These are phyloP conservation scores for Priocnemis perturbator DNA, from an alignment of 2,888 invertebrate species.

Conservation along the genomic window DNA sequence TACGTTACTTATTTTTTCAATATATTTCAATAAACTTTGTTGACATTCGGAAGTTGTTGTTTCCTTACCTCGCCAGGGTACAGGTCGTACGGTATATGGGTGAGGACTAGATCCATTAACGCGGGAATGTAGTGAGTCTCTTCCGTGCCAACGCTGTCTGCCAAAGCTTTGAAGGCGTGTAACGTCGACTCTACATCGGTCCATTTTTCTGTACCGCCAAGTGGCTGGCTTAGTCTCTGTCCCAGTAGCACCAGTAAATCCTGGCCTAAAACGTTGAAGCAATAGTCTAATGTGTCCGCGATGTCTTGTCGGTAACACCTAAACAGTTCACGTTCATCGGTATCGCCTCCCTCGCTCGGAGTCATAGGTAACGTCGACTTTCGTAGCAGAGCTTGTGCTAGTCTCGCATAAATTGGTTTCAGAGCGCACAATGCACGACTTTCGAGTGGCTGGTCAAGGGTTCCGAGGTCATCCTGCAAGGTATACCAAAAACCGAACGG, in stretches of 20 bases:
- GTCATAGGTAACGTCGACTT: conserved; percentile 86
- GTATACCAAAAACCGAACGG: conserved; percentile 95
- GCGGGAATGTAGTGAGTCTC: conserved; percentile 76
- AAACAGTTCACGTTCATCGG: conserved; percentile 90
- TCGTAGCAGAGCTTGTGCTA: conserved; percentile 85
- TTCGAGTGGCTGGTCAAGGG: conserved; percentile 65
- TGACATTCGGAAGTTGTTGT: neutral
- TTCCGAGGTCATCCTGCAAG: conserved; percentile 81
- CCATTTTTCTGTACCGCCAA: conserved; percentile 77
- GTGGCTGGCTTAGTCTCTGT: conserved; percentile 79
- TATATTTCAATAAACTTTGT: neutral
- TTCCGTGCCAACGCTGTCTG: conserved; percentile 75
- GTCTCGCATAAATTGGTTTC: conserved; percentile 86
- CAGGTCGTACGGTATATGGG: conserved; percentile 66
- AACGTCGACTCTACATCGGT: conserved; percentile 77
- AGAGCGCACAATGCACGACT: conserved; percentile 70
- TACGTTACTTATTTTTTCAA: neutral
- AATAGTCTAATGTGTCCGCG: conserved; percentile 91
- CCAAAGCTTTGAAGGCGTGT: conserved; percentile 78
- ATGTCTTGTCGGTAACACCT: conserved; percentile 90
- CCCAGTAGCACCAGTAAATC: conserved; percentile 84
- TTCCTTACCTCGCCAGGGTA: conserved; percentile 67
- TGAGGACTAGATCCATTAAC: conserved; percentile 72
- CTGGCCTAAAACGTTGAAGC: conserved; percentile 87
- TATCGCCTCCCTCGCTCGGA: conserved; percentile 66